phyloP scores from a whole-genome alignment of 2,888 invertebrate genomes.

The Cryptosula pallasiana region DNA sequence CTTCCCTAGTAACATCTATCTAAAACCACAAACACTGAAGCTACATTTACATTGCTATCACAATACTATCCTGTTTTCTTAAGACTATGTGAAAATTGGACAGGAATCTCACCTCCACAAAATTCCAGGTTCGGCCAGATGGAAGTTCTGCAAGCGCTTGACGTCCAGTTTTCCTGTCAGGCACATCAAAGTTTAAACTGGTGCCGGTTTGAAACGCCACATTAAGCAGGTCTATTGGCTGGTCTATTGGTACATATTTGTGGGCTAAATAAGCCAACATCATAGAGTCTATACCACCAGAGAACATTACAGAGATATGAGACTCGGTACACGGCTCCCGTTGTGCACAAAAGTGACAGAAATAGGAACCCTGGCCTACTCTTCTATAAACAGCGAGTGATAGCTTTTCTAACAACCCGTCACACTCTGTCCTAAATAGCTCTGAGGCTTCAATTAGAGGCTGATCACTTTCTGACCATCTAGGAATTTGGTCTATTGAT shows the following conservation, averaged over 20 bases:
- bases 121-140: slow-evolving; percentile 73
- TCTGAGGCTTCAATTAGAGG: not conserved
- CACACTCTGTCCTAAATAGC: slow-evolving; percentile 30
- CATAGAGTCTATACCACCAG: slow-evolving; percentile 94
- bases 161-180: slow-evolving; percentile 77
- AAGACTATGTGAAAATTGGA: too few relatives aligned
- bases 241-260: slow-evolving; percentile 58
- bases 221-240: slow-evolving; percentile 84
- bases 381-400: slow-evolving; percentile 38
- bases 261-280: slow-evolving; percentile 76
- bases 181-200: slow-evolving; percentile 49
- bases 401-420: slow-evolving; percentile 44
- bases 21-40: too few relatives aligned
- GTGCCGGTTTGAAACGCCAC: slow-evolving; percentile 71
- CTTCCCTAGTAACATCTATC: slow-evolving; percentile 26
- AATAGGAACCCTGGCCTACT: slow-evolving; percentile 35
- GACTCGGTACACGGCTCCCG: slow-evolving; percentile 60
- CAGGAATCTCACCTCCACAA: slow-evolving; percentile 66
- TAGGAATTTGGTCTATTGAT: not conserved
- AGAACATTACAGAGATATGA: slow-evolving; percentile 78
- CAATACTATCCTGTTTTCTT: too few relatives aligned
- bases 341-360: not conserved
- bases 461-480: not conserved
- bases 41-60: too few relatives aligned
- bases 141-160: slow-evolving; percentile 66